These are phyloP conservation scores for Drosophila aff. DNA, from an alignment of 1,140 invertebrate genomes.

Conservation along the genomic window DNA sequence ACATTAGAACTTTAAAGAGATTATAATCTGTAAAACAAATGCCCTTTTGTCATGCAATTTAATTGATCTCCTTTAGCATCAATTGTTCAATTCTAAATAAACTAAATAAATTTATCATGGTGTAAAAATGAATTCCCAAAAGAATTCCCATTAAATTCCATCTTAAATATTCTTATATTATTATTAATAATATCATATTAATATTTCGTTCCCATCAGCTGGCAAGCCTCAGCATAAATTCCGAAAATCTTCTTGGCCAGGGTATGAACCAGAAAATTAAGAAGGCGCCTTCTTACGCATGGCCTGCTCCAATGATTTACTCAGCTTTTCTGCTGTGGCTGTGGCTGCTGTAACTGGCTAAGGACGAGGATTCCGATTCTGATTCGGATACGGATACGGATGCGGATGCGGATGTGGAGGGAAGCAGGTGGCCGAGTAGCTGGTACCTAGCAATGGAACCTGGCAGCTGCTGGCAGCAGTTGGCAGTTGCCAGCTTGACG, in stretches of 20 bases:
- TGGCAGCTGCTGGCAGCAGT: slow-evolving; percentile 50
- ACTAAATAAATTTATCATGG: background rate
- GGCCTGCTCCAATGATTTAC: slow-evolving; percentile 73
- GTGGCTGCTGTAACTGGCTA: slow-evolving; percentile 16
- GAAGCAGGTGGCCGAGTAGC: slow-evolving; percentile 5
- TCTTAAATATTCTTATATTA: background rate
- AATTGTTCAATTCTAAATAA: background rate
- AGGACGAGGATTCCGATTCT: slow-evolving; percentile 2
- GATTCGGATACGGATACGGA: slow-evolving; percentile 7
- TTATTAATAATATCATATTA: background rate
- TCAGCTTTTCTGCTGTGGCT: slow-evolving; percentile 46
- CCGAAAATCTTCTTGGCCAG: background rate
- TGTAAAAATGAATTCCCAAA: background rate
- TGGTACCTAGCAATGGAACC: slow-evolving; percentile 33
- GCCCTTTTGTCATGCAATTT: background rate
- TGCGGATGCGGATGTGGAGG: slow-evolving; percentile 3
- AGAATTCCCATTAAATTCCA: too few species aligned
- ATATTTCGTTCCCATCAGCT: background rate
- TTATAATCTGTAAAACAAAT: background rate
- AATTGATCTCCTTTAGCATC: background rate
- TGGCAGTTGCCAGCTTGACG: slow-evolving; percentile 55
- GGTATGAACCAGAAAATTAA: slow-evolving; percentile 23
- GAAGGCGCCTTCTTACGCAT: slow-evolving; percentile 48
- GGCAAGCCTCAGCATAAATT: background rate
- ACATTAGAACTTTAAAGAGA: background rate